A percentile compares a stretch with the other conserved stretches of the same genome.
Conservation (phyloP, 2,797 vertebrate species). For the Chaenodraco wilsoni region DNA sequence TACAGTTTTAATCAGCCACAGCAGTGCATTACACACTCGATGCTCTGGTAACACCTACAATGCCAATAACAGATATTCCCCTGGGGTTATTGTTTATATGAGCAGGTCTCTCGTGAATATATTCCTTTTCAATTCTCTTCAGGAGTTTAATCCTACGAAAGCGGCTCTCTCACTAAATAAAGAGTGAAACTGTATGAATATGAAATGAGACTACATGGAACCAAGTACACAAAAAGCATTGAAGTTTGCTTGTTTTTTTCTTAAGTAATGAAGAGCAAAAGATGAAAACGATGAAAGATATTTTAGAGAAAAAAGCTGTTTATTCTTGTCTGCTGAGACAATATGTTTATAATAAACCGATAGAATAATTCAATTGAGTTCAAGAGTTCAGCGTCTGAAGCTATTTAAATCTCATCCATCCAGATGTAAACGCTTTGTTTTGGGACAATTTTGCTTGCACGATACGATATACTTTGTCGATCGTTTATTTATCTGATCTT, state of each 20-base stretch:
- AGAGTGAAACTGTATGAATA: background rate
- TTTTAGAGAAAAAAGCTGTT: slow-evolving; percentile 4
- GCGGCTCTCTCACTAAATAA: background rate
- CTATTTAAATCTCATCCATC: slow-evolving; percentile 39
- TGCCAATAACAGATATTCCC: slow-evolving; percentile 25
- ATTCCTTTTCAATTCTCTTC: slow-evolving; percentile 1
- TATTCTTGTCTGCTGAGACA: slow-evolving; percentile 18
- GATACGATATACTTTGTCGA: too few relatives aligned
- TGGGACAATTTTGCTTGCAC: background rate
- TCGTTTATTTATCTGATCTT: slow-evolving; percentile 19
- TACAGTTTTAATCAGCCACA: slow-evolving; percentile 60
- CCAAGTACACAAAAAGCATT: slow-evolving; percentile 5
- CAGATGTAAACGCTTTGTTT: slow-evolving; percentile 15
- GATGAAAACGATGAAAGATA: slow-evolving; percentile 6
- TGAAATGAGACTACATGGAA: slow-evolving; percentile 1
- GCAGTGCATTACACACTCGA: slow-evolving; percentile 37
- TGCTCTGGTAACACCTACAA: slow-evolving; percentile 30
- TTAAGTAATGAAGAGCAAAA: slow-evolving; percentile 10
- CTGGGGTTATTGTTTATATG: slow-evolving; percentile 1
- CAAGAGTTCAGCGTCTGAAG: slow-evolving; percentile 28
- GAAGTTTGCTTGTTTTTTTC: slow-evolving; percentile 1
- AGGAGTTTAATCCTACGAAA: slow-evolving; percentile 17
- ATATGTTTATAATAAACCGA: slow-evolving; percentile 11
- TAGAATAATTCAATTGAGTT: slow-evolving; percentile 35
- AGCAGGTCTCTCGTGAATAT: slow-evolving; percentile 17